Percentiles rank a stretch among this genome's conserved stretches.
phyloP scores from a whole-genome alignment of 2,113 vertebrate genomes.

The Tachysurus fulvidraco region DNA sequence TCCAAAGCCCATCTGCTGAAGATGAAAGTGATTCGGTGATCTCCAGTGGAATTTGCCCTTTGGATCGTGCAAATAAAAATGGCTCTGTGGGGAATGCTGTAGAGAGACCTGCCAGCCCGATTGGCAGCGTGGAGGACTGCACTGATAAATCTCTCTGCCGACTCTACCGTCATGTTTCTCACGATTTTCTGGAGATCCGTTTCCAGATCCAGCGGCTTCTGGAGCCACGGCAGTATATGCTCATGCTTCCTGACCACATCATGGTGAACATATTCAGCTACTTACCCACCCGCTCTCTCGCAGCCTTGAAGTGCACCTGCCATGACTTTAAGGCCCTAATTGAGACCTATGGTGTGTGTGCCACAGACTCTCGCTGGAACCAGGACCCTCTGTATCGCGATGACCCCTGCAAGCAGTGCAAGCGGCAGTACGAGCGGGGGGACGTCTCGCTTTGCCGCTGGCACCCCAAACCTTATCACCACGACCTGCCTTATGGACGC shows the following conservation, averaged over 20 bases:
- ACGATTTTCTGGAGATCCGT: conserved; percentile 94
- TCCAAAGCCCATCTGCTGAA: conserved; percentile 69
- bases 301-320: conserved; percentile 93
- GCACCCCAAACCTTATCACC: conserved; percentile 99
- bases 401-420: conserved; percentile 97
- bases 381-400: conserved; percentile 90
- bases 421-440: conserved; percentile 84
- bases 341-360: conserved; percentile 86
- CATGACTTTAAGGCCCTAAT: conserved; percentile 91
- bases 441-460: conserved; percentile 95
- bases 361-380: conserved; percentile 91
- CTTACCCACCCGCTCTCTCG: conserved; percentile 85
- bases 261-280: conserved; percentile 93
- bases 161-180: conserved; percentile 91
- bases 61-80: conserved; percentile 69
- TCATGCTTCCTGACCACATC: conserved; percentile 91
- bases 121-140: conserved; percentile 59
- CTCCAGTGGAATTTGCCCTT: conserved; percentile 59
- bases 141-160: conserved; percentile 86
- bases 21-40: conserved; percentile 57
- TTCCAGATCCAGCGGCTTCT: conserved; percentile 94
- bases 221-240: conserved; percentile 92
- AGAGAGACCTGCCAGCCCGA: conserved; percentile 66
- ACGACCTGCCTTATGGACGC: conserved; percentile 96
- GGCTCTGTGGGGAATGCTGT: conserved; percentile 49